Evolutionary conservation across 2,113 vertebrate genomes (phyloP).

Genomic region (Polypterus bichir): DNA sequence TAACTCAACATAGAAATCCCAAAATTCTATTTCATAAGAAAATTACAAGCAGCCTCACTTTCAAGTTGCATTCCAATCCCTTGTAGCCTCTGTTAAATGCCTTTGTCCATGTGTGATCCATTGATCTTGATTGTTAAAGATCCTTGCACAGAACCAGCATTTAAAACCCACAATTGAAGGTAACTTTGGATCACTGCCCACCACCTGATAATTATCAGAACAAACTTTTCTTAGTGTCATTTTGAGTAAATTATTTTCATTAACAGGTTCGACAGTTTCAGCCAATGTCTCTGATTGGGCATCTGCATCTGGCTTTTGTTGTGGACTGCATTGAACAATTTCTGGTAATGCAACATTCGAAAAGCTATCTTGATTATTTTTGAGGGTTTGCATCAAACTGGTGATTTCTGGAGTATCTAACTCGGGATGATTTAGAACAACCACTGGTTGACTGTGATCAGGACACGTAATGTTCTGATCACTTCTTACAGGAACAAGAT

Average conservation of each 20-base stretch:
- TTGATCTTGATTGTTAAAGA: slow-evolving; percentile 56
- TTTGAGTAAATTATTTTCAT: slow-evolving; percentile 69
- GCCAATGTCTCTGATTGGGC: slow-evolving; percentile 1
- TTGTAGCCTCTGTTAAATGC: slow-evolving; percentile 55
- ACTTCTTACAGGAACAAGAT: slow-evolving; percentile 56
- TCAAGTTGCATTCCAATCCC: slow-evolving; percentile 54
- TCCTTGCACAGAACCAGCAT: slow-evolving; percentile 58
- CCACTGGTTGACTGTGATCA: slow-evolving; percentile 79
- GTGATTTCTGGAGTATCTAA: slow-evolving; percentile 53
- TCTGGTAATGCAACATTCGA: slow-evolving; percentile 53
- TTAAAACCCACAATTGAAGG: slow-evolving; percentile 39
- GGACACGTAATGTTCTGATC: slow-evolving; percentile 74
- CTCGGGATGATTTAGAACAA: slow-evolving; percentile 85
- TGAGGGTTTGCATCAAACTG: slow-evolving; percentile 58
- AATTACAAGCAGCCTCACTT: slow-evolving; percentile 5
- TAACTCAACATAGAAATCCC: too few relatives aligned
- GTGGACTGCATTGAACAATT: slow-evolving; percentile 45
- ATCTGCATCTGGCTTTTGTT: slow-evolving; percentile 20
- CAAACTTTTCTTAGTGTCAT: slow-evolving; percentile 82
- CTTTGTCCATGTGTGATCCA: slow-evolving; percentile 63
- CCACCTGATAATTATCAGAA: slow-evolving; percentile 75
- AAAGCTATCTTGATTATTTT: slow-evolving; percentile 55
- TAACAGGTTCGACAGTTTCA: slow-evolving; percentile 24
- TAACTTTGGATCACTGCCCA: slow-evolving; percentile 40
- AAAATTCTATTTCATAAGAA: too few relatives aligned